Evolutionary conservation across 1,140 invertebrate species (phyloP).

Genomic region (Papilio glaucus): DNA sequence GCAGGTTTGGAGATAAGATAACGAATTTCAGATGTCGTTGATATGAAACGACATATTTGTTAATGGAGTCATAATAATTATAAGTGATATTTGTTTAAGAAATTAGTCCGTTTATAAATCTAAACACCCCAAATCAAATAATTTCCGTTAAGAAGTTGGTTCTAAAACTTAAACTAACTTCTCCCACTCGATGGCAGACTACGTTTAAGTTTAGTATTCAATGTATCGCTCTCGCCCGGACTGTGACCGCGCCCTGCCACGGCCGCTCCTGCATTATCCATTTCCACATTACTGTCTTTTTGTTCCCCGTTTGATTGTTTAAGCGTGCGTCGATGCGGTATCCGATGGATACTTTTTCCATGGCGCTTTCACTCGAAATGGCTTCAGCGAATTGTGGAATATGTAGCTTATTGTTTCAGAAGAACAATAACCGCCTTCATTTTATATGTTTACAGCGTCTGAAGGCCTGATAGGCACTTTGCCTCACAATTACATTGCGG

Average conservation of each 20-base stretch:
- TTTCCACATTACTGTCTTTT: slow-evolving; percentile 81
- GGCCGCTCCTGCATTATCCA: slow-evolving; percentile 73
- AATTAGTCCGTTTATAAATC: no score
- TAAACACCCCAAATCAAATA: background rate
- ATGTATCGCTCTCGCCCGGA: slow-evolving; percentile 36
- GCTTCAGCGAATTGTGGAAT: slow-evolving; percentile 81
- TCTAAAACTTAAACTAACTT: background rate
- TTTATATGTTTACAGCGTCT: slow-evolving; percentile 82
- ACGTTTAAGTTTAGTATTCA: background rate
- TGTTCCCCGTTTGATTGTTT: slow-evolving; percentile 82
- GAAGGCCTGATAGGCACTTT: slow-evolving; percentile 78
- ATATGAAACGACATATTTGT: no score
- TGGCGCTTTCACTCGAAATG: slow-evolving; percentile 77
- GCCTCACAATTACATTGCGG: slow-evolving; percentile 60
- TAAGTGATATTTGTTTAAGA: no score
- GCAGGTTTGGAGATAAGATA: no score
- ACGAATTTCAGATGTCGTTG: no score
- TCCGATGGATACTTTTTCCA: slow-evolving; percentile 79
- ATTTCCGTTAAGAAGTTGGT: background rate
- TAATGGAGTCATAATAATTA: no score
- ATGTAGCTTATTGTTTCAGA: slow-evolving; percentile 80
- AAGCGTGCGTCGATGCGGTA: slow-evolving; percentile 80
- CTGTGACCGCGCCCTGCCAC: slow-evolving; percentile 41
- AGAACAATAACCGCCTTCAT: slow-evolving; percentile 80
- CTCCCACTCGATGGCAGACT: background rate